Evolutionary conservation across 64 coral and sea anemone species (phyloP), one percentile per base, ranked within the genome.

Genomic region (Actinia equina): DNA sequence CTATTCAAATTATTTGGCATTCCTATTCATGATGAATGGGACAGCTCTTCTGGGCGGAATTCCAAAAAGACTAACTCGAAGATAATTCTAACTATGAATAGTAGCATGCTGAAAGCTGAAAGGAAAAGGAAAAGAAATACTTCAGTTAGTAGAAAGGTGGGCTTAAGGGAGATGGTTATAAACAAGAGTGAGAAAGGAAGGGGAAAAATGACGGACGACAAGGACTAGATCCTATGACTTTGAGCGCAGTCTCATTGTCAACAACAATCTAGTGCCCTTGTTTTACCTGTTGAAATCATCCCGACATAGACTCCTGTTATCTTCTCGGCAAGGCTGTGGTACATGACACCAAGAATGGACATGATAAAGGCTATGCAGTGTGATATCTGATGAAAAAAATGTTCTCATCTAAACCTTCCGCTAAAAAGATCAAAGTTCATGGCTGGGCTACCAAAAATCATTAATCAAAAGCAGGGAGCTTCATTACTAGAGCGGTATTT

Each of bases 61-160:
- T 99, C 97, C 54, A 99, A 85, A 84, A 95, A 94, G 22, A 92
- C 90, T 83, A 95, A 85, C 58, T 99, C 97, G 55, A 95, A 79
- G 86, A 94, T 78, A 86, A 99, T 99, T 86, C 97, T 89, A 79
- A 85, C 19, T 71, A 99, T 86, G 79, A 99, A 99, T 86, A 99
- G n/a, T 77, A 87, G 69, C 90, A 98, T 74, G 71, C 90, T 98
- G 79, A 92, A 82, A 44, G 87, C 95, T 98, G 92, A 69, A 98
- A 91, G 80, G 11, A 70, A 92, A 49, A 0, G 7, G 46, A 0
- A 77, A 82, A 23, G 45, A 23, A 22, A 26, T 23, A 2, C 22
- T 43, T 53, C 52, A 8, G 3, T 57, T 57, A 57, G 55, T 57
- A 57, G 55, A 57, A 57, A 57, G 10, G 15, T 57, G 15, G 15